Conservation (phyloP, 2,888 invertebrate genomes). For the Tubulanus polymorphus region DNA sequence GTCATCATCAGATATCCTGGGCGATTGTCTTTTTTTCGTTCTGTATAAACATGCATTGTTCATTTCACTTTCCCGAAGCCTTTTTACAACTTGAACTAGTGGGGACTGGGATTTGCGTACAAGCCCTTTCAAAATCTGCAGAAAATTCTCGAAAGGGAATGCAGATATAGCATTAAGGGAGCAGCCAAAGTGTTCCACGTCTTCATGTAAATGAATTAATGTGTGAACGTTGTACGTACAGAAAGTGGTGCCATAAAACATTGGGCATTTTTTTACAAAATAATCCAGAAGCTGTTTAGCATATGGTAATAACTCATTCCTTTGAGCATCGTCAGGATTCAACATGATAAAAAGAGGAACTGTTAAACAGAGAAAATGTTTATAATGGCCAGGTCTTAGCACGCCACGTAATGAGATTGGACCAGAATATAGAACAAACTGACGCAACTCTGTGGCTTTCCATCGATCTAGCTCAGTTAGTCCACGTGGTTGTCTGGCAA, state of each 20-base stretch:
- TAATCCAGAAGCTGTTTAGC: slow-evolving; percentile 12
- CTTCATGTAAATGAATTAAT: slow-evolving; percentile 15
- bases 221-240: slow-evolving; percentile 23
- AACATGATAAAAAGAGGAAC: slow-evolving; percentile 16
- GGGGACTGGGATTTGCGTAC: slow-evolving; percentile 13
- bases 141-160: slow-evolving; percentile 19
- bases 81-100: slow-evolving; percentile 12
- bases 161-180: slow-evolving; percentile 15
- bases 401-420: slow-evolving; percentile 16
- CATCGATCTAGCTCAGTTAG: slow-evolving; percentile 29
- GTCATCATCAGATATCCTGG: too few species aligned
- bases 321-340: slow-evolving; percentile 1
- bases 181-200: slow-evolving; percentile 15
- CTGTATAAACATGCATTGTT: too few species aligned
- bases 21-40: too few species aligned
- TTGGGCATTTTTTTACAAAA: slow-evolving; percentile 12
- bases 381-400: slow-evolving; percentile 10
- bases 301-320: slow-evolving; percentile 13
- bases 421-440: slow-evolving; percentile 32
- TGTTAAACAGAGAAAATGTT: slow-evolving; percentile 17
- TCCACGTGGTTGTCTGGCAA: slow-evolving; percentile 29
- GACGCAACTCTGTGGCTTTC: slow-evolving; percentile 39
- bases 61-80: background rate
- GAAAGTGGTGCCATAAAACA: slow-evolving; percentile 16
- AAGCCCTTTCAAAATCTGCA: slow-evolving; percentile 13